A percentile compares a stretch with the other conserved stretches of the same genome.
Conservation (phyloP, 2,797 vertebrate species). For the Helostoma temminkii region DNA sequence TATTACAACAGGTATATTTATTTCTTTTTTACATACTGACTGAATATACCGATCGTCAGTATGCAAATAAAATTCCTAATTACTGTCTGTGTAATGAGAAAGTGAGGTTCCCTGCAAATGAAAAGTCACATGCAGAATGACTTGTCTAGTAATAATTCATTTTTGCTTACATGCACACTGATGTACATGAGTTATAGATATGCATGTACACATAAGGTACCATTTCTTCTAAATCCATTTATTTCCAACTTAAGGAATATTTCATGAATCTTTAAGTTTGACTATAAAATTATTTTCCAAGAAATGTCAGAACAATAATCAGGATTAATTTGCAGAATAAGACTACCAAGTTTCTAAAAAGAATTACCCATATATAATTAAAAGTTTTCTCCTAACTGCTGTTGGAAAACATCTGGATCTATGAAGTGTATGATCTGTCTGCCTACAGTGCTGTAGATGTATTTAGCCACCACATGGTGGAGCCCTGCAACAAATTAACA, state of each 20-base stretch:
- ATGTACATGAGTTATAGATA: neutral
- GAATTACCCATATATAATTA: too few relatives aligned
- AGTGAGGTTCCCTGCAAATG: too few relatives aligned
- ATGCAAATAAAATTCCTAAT: constrained; percentile 27
- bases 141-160: constrained; percentile 23
- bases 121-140: constrained; percentile 29
- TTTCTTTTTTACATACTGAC: neutral
- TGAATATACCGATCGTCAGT: neutral
- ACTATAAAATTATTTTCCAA: neutral
- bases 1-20: neutral
- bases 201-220: neutral
- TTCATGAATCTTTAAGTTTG: too few relatives aligned
- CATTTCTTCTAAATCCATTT: neutral
- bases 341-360: neutral
- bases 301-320: neutral
- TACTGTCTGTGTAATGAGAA: too few relatives aligned
- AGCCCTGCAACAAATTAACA: constrained; percentile 65
- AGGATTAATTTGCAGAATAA: neutral
- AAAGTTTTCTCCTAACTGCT: constrained; percentile 3
- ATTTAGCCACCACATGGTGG: constrained; percentile 73
- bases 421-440: neutral
- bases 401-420: neutral
- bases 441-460: neutral
- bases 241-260: too few relatives aligned
- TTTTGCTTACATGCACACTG: constrained; percentile 14